Conservation (phyloP, 37 sponge, comb jelly and placozoan species). For the Aphrocallistes beatrix region DNA sequence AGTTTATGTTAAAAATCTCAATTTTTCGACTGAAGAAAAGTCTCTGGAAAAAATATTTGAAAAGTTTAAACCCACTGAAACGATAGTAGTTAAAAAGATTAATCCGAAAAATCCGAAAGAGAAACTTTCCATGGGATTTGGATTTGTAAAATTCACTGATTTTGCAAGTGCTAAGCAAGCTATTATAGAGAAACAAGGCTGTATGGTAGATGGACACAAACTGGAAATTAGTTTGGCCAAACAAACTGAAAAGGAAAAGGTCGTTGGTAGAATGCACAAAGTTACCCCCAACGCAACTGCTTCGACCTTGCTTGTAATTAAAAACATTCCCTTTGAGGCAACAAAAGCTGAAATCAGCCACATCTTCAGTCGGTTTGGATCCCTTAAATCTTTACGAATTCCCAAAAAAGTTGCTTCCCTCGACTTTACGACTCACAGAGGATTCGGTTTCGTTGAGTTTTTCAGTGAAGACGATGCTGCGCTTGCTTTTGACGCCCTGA, state of each 20-base stretch:
- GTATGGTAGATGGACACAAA: slow-evolving; percentile 57
- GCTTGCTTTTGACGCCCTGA: slow-evolving; percentile 66
- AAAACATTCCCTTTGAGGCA: slow-evolving; percentile 93
- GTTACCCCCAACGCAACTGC: slow-evolving; percentile 28
- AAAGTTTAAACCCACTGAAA: slow-evolving; percentile 13
- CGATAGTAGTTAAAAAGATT: slow-evolving; percentile 30
- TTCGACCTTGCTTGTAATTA: slow-evolving; percentile 54
- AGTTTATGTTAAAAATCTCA: slow-evolving; percentile 89
- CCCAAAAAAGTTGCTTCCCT: slow-evolving; percentile 62
- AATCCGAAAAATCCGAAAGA: slow-evolving; percentile 41
- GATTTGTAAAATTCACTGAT: slow-evolving; percentile 68
- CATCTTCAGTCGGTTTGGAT: slow-evolving; percentile 75
- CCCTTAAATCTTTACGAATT: slow-evolving; percentile 68
- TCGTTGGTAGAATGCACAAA: slow-evolving; percentile 30
- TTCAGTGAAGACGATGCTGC: slow-evolving; percentile 67
- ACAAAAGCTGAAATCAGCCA: slow-evolving; percentile 61
- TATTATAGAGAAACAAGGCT: slow-evolving; percentile 60
- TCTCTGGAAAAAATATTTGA: slow-evolving; percentile 40
- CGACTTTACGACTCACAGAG: slow-evolving; percentile 52
- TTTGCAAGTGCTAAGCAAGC: slow-evolving; percentile 48
- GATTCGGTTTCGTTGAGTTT: slow-evolving; percentile 92
- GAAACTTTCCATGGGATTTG: slow-evolving; percentile 85
- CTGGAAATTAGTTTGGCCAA: slow-evolving; percentile 63
- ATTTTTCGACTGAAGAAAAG: slow-evolving; percentile 70
- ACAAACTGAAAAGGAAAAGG: slow-evolving; percentile 23